Conservation (phyloP, 2,888 invertebrate genomes). For the Vannuccia rotundouncinata region DNA sequence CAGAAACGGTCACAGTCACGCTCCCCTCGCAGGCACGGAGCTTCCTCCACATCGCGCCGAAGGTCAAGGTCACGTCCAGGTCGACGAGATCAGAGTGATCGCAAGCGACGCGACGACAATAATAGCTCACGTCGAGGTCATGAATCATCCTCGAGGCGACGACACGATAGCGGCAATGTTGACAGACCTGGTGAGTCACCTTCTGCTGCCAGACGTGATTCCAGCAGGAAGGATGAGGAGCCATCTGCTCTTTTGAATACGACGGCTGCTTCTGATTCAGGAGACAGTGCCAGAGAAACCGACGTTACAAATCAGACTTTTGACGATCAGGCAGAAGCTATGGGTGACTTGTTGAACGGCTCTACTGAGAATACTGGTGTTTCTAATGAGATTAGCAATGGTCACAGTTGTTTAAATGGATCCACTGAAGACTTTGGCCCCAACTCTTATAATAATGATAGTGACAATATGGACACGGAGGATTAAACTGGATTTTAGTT, state of each 20-base stretch:
- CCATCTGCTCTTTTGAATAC: not conserved
- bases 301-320: not conserved
- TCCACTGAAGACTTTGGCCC: not conserved
- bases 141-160: not conserved
- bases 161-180: not conserved
- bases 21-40: not conserved
- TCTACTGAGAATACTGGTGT: not conserved
- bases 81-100: not conserved
- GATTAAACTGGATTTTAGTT: not conserved
- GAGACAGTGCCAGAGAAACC: too few species aligned
- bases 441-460: not conserved
- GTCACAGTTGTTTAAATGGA: not conserved
- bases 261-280: not conserved
- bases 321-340: not conserved
- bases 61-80: not conserved
- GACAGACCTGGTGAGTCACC: not conserved
- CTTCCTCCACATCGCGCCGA: not conserved
- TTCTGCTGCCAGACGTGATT: not conserved
- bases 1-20: not conserved
- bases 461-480: not conserved
- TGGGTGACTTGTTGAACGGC: not conserved
- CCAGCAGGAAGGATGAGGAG: not conserved
- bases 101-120: not conserved
- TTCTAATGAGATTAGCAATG: not conserved
- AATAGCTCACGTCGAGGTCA: not conserved